Evolutionary conservation across 1,140 invertebrate species (phyloP).

Genomic region (Drosophila carrolli): DNA sequence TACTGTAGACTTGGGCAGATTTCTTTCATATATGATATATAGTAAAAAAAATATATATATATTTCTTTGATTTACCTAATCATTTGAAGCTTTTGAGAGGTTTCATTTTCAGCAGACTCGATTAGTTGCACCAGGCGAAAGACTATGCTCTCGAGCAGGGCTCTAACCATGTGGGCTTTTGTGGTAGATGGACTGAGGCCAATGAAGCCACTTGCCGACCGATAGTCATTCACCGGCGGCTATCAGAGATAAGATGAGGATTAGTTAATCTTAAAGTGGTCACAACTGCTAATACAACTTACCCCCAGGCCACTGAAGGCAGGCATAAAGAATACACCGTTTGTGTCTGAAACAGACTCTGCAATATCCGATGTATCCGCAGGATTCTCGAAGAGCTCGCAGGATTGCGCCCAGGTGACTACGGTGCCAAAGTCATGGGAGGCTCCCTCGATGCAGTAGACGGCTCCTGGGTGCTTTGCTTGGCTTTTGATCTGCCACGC

Average conservation of each 20-base stretch:
- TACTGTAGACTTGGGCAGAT: too few species aligned
- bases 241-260: conserved; percentile 82
- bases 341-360: conserved; percentile 89
- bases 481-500: conserved; percentile 91
- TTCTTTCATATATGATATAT: background rate
- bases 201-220: conserved; percentile 92
- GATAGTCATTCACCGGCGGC: conserved; percentile 95
- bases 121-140: conserved; percentile 93
- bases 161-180: conserved; percentile 91
- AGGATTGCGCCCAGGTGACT: conserved; percentile 93
- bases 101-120: conserved; percentile 89
- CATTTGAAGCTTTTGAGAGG: conserved; percentile 86
- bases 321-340: conserved; percentile 95
- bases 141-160: conserved; percentile 94
- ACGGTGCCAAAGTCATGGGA: conserved; percentile 94
- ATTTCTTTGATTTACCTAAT: conserved; percentile 86
- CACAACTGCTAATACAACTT: conserved; percentile 56
- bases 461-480: conserved; percentile 76
- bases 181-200: conserved; percentile 92
- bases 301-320: conserved; percentile 96
- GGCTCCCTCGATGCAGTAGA: conserved; percentile 93
- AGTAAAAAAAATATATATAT: background rate
- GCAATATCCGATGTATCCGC: conserved; percentile 90
- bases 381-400: conserved; percentile 90
- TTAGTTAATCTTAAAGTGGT: background rate